Base-by-base conservation (phyloP, 2,797 vertebrate species). In the Coracias cyanogaster region DNA sequence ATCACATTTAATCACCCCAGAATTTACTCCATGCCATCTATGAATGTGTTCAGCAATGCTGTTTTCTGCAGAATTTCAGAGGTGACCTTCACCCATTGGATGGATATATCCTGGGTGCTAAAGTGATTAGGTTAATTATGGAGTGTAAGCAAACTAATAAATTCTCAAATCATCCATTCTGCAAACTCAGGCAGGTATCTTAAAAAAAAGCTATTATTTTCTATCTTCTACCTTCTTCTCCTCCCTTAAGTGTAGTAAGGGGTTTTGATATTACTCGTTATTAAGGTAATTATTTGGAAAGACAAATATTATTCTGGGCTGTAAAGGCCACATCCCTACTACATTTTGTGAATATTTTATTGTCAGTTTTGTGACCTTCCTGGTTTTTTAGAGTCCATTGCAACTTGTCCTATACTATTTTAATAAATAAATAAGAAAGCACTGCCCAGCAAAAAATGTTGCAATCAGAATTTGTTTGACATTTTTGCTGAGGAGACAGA, bases 221-320 rank as follows among this genome's bases (percentile, higher is more conserved):
- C 57, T 80, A 39, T 89, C 65, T 88, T 91, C 17, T 57, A 16
- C 45, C 37, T 89, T 21, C 46, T 86, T 12, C 33, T 87, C 10
- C 24, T 82, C 45, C 79, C 90, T 93, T 77, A 88, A 82, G 69
- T 82, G 43, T 72, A 78, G 31, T 70, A 65, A 80, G 69, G 60
- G 45, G 17, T 67, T 89, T 82, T 85, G 52, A 83, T 95, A 92
- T 89, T 93, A 74, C 19, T 37, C 41, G 80, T 93, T 94, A 95
- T 95, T 97, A 95, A 96, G 93, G 43, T 90, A 96, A 96, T 95
- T 95, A 90, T 90, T 93, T 82, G 25, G 13, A 78, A 88, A 87
- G 29, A 72, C 83, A 95, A 64, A 6, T 70, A 86, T 94, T 91
- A 89, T 70, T 94, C 49, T 78, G 54, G 57, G 69, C 66, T 82